A percentile compares a stretch with the other conserved stretches of the same genome.
phyloP scores from a whole-genome alignment of 1,140 invertebrate species.

The Coenobita brevimanus region DNA sequence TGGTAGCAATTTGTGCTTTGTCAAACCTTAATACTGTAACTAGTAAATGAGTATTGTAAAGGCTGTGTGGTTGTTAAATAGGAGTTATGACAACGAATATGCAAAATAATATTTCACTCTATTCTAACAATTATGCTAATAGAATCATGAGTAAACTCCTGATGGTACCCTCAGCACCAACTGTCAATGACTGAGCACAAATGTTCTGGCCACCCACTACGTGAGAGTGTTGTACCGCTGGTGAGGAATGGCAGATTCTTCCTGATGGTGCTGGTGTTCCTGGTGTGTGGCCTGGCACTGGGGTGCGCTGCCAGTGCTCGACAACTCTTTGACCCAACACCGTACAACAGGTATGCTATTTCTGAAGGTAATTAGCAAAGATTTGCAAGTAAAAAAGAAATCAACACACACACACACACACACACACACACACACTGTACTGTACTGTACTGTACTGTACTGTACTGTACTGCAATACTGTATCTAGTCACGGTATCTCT shows the following conservation, averaged over 20 bases:
- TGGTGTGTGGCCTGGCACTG: conserved; percentile 20
- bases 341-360: conserved; percentile 45
- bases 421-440: no score
- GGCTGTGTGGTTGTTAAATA: background rate
- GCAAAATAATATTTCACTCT: background rate
- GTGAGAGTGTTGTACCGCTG: conserved; percentile 40
- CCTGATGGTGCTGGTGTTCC: conserved; percentile 17
- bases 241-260: conserved; percentile 13
- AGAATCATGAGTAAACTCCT: no score
- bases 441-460: no score
- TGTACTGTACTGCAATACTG: no score
- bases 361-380: no score
- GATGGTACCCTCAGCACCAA: conserved; percentile 50
- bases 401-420: no score
- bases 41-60: background rate
- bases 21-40: background rate
- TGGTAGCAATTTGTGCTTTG: no score
- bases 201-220: conserved; percentile 25
- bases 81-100: background rate
- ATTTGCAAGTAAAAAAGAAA: no score
- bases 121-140: no score
- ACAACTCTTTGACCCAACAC: conserved; percentile 16
- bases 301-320: conserved; percentile 40
- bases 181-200: conserved; percentile 26
- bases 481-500: no score